phyloP scores from a whole-genome alignment of 2,888 invertebrate species.

The Endomychus coccineus region DNA sequence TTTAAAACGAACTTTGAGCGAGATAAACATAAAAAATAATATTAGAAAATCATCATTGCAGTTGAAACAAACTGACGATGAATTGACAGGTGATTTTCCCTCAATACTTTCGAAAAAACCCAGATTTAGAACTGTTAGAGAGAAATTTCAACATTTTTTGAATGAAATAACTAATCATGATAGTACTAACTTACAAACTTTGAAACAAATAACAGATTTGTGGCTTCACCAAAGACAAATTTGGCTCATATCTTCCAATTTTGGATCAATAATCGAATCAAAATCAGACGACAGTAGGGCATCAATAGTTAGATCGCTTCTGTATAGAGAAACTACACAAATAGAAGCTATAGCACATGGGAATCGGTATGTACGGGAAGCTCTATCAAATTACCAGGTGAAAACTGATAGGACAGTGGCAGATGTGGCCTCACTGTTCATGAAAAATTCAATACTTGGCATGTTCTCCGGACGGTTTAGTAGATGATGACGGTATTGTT shows the following conservation, averaged over 20 bases:
- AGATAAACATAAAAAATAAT: neutral
- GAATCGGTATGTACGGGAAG: neutral
- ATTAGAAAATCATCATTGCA: too few species aligned
- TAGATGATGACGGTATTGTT: too few species aligned
- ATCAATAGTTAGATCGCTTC: conserved; percentile 1
- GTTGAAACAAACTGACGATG: too few species aligned
- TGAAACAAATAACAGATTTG: neutral
- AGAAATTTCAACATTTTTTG: too few species aligned
- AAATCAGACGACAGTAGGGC: neutral
- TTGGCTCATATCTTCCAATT: conserved; percentile 1
- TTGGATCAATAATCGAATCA: neutral
- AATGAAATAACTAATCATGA: too few species aligned
- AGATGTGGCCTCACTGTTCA: conserved; percentile 2
- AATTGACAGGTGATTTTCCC: too few species aligned
- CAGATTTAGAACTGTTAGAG: too few species aligned
- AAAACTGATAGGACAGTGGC: neutral
- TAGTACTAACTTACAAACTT: neutral
- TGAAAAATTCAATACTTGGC: conserved; percentile 1
- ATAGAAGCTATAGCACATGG: conserved; percentile 2
- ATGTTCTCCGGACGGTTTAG: too few species aligned
- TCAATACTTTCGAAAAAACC: too few species aligned
- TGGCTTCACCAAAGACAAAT: conserved; percentile 2
- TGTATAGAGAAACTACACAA: conserved; percentile 1
- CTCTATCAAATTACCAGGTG: neutral
- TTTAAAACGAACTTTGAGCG: neutral